phyloP scores from a whole-genome alignment of 2,797 vertebrate genomes.

The Hypotaenidia okinawae region DNA sequence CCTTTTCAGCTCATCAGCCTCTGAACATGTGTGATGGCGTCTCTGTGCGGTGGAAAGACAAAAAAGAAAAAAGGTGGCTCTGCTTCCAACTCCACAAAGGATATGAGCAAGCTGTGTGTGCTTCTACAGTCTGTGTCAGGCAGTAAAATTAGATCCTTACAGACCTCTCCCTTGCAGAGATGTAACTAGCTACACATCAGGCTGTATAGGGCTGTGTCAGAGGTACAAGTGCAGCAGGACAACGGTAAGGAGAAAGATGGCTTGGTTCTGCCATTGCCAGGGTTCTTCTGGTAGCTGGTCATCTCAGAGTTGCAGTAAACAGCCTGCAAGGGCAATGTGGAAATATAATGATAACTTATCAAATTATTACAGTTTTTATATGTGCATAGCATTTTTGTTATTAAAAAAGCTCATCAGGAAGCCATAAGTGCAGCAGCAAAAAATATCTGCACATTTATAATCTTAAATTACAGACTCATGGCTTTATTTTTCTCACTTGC shows the following conservation, averaged over 20 bases:
- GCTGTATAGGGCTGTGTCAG: not conserved
- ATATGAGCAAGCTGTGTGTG: conserved; percentile 65
- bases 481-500: conserved; percentile 24
- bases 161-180: conserved; percentile 32
- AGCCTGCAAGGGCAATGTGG: not conserved
- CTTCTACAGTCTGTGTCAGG: conserved; percentile 61
- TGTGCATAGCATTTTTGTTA: not conserved
- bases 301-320: not conserved
- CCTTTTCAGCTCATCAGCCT: conserved; percentile 48
- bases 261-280: not conserved
- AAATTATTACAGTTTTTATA: not conserved
- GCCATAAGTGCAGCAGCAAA: not conserved
- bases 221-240: not conserved
- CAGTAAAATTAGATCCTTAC: conserved; percentile 73
- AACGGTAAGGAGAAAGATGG: not conserved
- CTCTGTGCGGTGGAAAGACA: conserved; percentile 6
- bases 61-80: conserved; percentile 48
- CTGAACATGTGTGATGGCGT: conserved; percentile 66
- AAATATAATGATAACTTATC: not conserved
- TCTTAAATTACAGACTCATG: conserved; percentile 25
- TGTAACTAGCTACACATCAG: conserved; percentile 45
- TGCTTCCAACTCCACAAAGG: conserved; percentile 53
- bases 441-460: not conserved
- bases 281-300: not conserved
- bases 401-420: no score